Evolutionary conservation across 1,140 invertebrate species (phyloP).

Genomic region (Drosophila pandora): DNA sequence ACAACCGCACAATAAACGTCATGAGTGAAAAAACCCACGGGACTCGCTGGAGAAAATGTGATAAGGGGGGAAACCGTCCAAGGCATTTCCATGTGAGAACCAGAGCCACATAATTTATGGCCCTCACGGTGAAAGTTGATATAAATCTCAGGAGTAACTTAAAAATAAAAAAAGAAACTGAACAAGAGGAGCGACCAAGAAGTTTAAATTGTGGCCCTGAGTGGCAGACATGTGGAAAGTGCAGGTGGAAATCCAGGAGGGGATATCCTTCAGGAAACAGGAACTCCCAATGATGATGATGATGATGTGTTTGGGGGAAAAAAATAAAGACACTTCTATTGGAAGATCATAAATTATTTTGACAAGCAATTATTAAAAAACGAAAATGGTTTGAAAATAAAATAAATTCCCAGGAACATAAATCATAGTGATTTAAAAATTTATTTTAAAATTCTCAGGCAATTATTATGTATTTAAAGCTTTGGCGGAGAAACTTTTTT

Average conservation of each 20-base stretch:
- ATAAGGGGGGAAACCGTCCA: conserved; percentile 43
- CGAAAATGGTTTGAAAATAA: not conserved
- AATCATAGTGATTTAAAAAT: conserved; percentile 51
- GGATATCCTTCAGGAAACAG: conserved; percentile 38
- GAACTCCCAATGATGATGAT: conserved; percentile 48
- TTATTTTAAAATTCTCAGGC: conserved; percentile 9
- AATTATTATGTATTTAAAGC: conserved; percentile 22
- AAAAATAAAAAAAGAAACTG: conserved; percentile 33
- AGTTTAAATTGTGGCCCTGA: conserved; percentile 37
- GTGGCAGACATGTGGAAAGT: conserved; percentile 52
- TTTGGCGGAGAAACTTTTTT: conserved; percentile 61
- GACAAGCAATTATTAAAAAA: conserved; percentile 24
- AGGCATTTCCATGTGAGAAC: conserved; percentile 67
- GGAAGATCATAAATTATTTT: conserved; percentile 20
- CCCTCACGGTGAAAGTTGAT: conserved; percentile 77
- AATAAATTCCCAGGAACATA: not conserved
- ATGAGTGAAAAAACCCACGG: conserved; percentile 61
- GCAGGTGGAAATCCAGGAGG: conserved; percentile 35
- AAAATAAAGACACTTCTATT: not conserved
- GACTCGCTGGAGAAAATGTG: conserved; percentile 24
- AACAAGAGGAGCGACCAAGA: conserved; percentile 16
- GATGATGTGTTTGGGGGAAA: conserved; percentile 22
- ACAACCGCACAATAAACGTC: conserved; percentile 79
- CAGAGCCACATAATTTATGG: conserved; percentile 69
- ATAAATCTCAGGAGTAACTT: conserved; percentile 71